Evolutionary conservation across 2,888 invertebrate genomes (phyloP), one percentile per base, ranked within the genome.

Genomic region (Aromia moschata): DNA sequence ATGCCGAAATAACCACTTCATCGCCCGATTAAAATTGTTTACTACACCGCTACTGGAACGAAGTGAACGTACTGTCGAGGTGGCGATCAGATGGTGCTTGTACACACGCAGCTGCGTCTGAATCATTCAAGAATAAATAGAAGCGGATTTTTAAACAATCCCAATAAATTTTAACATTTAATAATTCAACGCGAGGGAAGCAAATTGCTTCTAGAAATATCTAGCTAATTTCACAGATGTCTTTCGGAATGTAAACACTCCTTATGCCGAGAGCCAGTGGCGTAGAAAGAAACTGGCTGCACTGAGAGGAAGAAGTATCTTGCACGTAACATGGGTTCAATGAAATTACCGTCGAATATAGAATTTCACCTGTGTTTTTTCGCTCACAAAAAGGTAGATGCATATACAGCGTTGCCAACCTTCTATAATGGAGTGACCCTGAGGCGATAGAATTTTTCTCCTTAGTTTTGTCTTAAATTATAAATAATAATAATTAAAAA

Each of bases 31-130:
- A 49, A 49, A 49, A 49, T 40, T 49, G 49, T 49, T 49, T 49
- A 49, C 38, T 20, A 38, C 49, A 38, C 20, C 38, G 38, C 25
- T 38, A 10, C 17, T n/a, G n/a, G n/a, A 25, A 2, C 14, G 12
- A 38, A 20, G 38, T 15, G 49, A 38, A 49, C n/a, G 38, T 25
- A 20, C 25, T 38, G 15, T 25, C 12, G 38, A 49, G 38, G 38
- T 38, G 38, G 17, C 38, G n/a, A n/a, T n/a, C n/a, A n/a, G n/a
- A n/a, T n/a, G n/a, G n/a, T n/a, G n/a, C n/a, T n/a, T n/a, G n/a
- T n/a, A n/a, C n/a, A n/a, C n/a, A 17, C 49, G 15, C 49, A 49
- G 49, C 49, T 49, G 49, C 49, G 49, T 49, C 49, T 49, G 49
- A 49, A 49, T 49, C 49, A 49, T 36, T 45, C 15, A 37, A 12